Evolutionary conservation across 2,113 vertebrate genomes (phyloP).

Genomic region (Brachirus orientalis): DNA sequence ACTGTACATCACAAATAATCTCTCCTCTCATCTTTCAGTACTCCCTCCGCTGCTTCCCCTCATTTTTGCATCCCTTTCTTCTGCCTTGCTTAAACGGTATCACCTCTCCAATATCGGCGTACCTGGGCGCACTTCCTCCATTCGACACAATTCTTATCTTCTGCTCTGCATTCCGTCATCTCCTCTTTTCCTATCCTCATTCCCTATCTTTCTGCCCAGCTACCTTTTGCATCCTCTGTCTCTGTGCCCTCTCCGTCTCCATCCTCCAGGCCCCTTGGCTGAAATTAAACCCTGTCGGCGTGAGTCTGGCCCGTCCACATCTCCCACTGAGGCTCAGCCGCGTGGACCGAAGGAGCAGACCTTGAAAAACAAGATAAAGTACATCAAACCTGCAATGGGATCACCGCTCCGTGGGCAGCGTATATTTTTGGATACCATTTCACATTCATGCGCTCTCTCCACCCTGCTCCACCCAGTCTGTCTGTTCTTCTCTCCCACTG

Average conservation of each 20-base stretch:
- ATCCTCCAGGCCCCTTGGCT: constrained; percentile 30
- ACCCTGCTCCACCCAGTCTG: constrained; percentile 44
- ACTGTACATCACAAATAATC: constrained; percentile 74
- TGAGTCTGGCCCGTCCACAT: constrained; percentile 29
- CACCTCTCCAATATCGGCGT: constrained; percentile 70
- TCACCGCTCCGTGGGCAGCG: constrained; percentile 61
- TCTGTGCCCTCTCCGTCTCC: constrained; percentile 28
- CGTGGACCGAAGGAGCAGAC: constrained; percentile 59
- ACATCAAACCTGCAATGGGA: constrained; percentile 60
- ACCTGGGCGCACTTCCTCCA: constrained; percentile 39
- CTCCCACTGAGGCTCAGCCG: constrained; percentile 49
- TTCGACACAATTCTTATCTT: constrained; percentile 70
- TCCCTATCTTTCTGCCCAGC: constrained; percentile 55
- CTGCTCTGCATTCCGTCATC: constrained; percentile 57
- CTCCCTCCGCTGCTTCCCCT: constrained; percentile 61
- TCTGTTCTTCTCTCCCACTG: constrained; percentile 30
- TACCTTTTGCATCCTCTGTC: constrained; percentile 33
- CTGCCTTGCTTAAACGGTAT: constrained; percentile 54
- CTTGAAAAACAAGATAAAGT: constrained; percentile 75
- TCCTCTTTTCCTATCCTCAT: constrained; percentile 46
- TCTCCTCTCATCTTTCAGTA: constrained; percentile 78
- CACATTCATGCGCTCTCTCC: constrained; percentile 50
- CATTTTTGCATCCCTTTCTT: constrained; percentile 54
- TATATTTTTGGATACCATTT: constrained; percentile 68
- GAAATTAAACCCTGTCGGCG: constrained; percentile 63